These are phyloP conservation scores for Tadarida brasiliensis DNA, from an alignment of 2,797 vertebrate genomes.

Conservation along the genomic window DNA sequence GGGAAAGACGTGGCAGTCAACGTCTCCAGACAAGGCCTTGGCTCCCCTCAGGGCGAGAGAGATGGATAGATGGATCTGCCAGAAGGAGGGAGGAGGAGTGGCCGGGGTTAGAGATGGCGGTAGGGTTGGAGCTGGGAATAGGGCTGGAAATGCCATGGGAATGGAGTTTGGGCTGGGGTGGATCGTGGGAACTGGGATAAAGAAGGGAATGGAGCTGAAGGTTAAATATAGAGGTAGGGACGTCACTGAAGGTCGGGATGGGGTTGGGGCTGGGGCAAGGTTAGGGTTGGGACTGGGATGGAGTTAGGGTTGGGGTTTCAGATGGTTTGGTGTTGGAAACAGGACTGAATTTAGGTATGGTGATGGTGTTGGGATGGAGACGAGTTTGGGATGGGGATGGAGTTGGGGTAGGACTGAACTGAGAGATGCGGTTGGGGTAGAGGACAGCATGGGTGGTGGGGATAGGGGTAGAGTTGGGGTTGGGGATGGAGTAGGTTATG, in stretches of 20 bases:
- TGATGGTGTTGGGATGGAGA: not conserved
- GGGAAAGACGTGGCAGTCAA: constrained; percentile 92
- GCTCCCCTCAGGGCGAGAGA: constrained; percentile 90
- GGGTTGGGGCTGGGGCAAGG: not conserved
- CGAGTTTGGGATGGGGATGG: not conserved
- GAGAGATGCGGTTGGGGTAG: not conserved
- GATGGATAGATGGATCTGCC: constrained; percentile 91
- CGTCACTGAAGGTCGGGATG: accelerated
- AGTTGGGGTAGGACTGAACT: not conserved
- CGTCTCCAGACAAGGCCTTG: constrained; percentile 90
- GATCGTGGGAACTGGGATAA: not conserved
- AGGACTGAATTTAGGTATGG: not conserved
- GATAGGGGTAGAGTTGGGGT: no score
- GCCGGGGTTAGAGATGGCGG: not conserved
- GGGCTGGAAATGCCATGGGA: not conserved
- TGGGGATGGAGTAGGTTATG: not conserved
- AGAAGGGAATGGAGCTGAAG: not conserved
- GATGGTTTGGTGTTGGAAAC: not conserved
- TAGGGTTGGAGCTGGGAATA: not conserved
- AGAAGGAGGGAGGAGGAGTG: not conserved
- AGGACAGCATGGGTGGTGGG: no score
- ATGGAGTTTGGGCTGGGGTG: not conserved
- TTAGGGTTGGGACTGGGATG: not conserved
- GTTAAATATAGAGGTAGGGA: not conserved
- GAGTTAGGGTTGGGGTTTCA: not conserved